Evolutionary conservation across 2,888 invertebrate species (phyloP).

Genomic region (Andrena bicolor): DNA sequence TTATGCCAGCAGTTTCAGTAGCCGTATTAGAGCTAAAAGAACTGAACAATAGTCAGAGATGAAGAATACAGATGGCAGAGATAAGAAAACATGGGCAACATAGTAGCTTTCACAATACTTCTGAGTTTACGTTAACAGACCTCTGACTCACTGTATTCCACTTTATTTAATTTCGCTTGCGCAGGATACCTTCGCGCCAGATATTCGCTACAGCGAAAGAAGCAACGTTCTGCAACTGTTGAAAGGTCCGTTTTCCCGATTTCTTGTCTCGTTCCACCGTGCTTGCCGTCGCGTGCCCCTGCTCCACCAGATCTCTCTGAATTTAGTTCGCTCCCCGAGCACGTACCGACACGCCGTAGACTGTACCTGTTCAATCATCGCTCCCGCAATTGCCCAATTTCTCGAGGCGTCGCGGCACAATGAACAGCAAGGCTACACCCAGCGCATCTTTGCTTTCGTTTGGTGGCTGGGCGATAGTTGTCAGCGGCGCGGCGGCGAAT

Average conservation of each 20-base stretch:
- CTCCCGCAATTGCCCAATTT: constrained; percentile 30
- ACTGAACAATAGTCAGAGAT: no score
- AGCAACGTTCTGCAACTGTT: not conserved
- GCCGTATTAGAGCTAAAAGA: no score
- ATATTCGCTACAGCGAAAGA: not conserved
- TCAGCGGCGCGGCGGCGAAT: constrained; percentile 43
- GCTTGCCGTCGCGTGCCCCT: not conserved
- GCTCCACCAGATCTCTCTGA: not conserved
- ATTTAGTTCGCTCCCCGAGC: constrained; percentile 8
- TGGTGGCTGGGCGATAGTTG: constrained; percentile 33
- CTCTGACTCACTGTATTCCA: not conserved
- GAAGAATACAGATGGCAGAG: no score
- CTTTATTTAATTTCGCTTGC: not conserved
- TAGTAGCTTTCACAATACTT: no score
- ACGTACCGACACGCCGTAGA: constrained; percentile 1
- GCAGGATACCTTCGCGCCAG: not conserved
- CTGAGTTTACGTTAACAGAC: not conserved
- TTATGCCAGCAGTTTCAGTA: no score
- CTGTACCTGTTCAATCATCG: not conserved
- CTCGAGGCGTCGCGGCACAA: not conserved
- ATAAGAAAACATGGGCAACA: no score
- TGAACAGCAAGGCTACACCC: not conserved
- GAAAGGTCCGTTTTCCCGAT: not conserved
- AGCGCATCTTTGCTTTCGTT: constrained; percentile 9
- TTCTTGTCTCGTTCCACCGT: not conserved